phyloP scores from a whole-genome alignment of 2,797 vertebrate species.

The Etheostoma perlongum region DNA sequence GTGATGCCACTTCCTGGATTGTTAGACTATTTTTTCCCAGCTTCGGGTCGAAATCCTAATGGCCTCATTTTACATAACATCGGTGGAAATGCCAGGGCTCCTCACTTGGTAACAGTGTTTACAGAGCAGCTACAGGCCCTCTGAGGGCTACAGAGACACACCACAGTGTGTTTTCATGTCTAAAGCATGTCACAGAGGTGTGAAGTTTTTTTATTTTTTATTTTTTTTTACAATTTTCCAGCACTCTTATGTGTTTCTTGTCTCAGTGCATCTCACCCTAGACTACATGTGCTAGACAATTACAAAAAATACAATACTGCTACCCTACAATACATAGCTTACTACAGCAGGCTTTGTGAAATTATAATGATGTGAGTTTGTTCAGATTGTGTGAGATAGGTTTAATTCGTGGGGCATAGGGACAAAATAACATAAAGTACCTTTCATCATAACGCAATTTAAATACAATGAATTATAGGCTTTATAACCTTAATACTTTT shows the following conservation, averaged over 20 bases:
- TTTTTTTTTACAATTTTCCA: background rate
- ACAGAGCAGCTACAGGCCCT: slow-evolving; percentile 18
- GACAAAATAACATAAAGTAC: background rate
- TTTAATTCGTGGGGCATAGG: background rate
- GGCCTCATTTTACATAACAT: slow-evolving; percentile 71
- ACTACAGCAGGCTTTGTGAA: background rate
- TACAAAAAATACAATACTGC: background rate
- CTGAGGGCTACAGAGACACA: slow-evolving; percentile 3
- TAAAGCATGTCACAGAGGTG: slow-evolving; percentile 24
- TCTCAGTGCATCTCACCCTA: slow-evolving; percentile 9
- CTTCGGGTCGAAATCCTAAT: slow-evolving; percentile 70
- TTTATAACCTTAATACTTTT: background rate
- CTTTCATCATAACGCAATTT: background rate
- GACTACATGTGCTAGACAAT: background rate
- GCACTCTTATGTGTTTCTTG: background rate
- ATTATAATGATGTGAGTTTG: background rate
- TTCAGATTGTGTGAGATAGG: background rate
- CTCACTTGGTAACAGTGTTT: slow-evolving; percentile 32
- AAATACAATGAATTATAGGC: background rate
- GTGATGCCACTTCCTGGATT: slow-evolving; percentile 65
- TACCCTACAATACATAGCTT: background rate
- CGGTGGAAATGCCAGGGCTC: slow-evolving; percentile 58
- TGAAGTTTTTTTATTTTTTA: slow-evolving; percentile 15
- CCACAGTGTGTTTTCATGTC: background rate
- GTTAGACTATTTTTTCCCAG: slow-evolving; percentile 39